These are phyloP conservation scores for Metellina segmentata DNA, from an alignment of 2,888 invertebrate genomes.

Conservation along the genomic window DNA sequence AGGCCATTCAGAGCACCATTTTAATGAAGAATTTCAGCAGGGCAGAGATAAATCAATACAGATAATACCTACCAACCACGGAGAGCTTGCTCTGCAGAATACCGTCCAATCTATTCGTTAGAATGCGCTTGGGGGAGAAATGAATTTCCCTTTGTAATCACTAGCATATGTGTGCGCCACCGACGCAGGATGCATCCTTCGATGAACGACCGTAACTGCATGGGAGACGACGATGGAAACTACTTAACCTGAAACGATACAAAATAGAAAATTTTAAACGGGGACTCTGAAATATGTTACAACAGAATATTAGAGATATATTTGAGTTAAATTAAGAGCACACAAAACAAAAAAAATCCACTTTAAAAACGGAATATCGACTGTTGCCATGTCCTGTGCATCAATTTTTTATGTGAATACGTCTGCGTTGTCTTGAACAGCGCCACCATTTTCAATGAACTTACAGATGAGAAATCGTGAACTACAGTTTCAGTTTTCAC, in stretches of 20 bases:
- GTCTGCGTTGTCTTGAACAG: too few relatives aligned
- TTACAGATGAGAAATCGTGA: too few relatives aligned
- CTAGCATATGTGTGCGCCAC: conserved; percentile 4
- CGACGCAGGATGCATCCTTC: conserved; percentile 1
- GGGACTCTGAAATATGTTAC: neutral
- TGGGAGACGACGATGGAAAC: neutral
- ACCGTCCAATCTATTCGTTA: conserved; percentile 17
- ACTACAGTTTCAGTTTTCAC: too few relatives aligned
- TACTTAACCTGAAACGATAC: conserved; percentile 6
- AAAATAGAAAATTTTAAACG: neutral
- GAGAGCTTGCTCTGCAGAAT: neutral
- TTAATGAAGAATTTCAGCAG: conserved; percentile 30
- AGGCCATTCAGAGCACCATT: neutral
- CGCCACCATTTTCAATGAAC: too few relatives aligned
- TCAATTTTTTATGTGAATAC: too few relatives aligned
- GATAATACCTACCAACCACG: conserved; percentile 15
- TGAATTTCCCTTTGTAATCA: conserved; percentile 27
- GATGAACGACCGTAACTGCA: conserved; percentile 2
- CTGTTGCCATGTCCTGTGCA: too few relatives aligned
- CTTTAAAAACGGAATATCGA: too few relatives aligned
- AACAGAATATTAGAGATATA: too few relatives aligned
- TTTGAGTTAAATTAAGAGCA: too few relatives aligned
- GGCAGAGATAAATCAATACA: conserved; percentile 4
- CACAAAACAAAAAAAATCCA: too few relatives aligned
- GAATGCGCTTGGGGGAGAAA: conserved; percentile 21